Evolutionary conservation across 1,140 invertebrate genomes (phyloP).

Genomic region (Pinna nobilis): DNA sequence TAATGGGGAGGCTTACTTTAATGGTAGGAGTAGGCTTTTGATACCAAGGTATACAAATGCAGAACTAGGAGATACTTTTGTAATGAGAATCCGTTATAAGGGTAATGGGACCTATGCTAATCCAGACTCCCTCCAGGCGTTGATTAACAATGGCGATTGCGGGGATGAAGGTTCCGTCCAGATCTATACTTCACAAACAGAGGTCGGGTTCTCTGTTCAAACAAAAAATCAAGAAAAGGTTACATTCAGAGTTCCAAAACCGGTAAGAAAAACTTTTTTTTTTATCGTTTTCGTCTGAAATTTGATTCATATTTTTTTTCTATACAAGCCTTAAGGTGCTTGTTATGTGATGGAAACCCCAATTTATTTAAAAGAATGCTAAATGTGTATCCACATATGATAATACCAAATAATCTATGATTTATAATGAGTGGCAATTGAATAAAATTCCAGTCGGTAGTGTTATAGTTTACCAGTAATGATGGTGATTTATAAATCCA

Average conservation of each 20-base stretch:
- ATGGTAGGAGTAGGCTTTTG: conserved; percentile 27
- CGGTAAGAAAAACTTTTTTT: conserved; percentile 6
- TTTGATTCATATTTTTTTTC: not conserved
- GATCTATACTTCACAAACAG: conserved; percentile 6
- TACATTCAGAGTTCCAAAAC: conserved; percentile 10
- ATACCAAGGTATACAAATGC: conserved; percentile 41
- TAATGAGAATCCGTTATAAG: conserved; percentile 36
- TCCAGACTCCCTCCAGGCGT: not conserved
- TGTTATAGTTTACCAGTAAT: too few species aligned
- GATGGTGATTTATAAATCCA: too few species aligned
- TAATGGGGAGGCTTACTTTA: conserved; percentile 26
- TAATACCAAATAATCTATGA: too few species aligned
- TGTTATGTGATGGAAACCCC: not conserved
- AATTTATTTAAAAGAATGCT: too few species aligned
- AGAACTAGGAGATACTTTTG: conserved; percentile 37
- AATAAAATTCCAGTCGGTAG: too few species aligned
- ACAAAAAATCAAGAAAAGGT: conserved; percentile 11
- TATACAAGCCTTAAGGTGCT: not conserved
- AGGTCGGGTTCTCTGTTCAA: conserved; percentile 21
- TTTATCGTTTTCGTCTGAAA: too few species aligned
- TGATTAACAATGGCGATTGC: conserved; percentile 43
- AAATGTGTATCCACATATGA: too few species aligned
- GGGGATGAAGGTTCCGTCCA: conserved; percentile 21
- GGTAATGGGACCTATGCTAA: not conserved
- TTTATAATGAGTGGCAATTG: too few species aligned